Base-by-base conservation (phyloP, 2,888 invertebrate genomes). In the Drosophila paramelanica region DNA sequence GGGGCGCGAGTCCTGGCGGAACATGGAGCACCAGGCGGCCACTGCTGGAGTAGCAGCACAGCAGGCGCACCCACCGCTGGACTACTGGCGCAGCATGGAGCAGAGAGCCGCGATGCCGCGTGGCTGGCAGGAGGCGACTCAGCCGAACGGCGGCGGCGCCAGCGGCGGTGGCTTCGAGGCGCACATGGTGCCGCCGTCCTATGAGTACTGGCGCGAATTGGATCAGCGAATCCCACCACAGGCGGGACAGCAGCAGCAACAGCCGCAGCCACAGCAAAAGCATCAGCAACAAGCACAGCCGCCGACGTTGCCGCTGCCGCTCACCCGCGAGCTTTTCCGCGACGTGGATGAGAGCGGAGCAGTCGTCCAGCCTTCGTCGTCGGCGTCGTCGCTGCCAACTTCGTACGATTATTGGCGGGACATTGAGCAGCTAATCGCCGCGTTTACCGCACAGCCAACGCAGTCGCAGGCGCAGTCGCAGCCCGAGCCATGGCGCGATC, bases 381-480 rank as follows among this genome's bases (percentile, higher is more conserved):
- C 6, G 11, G 4, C 1, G 11, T 5, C 45, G 8, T 5, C 25
- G 36, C 13, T 13, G 6, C 45, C 55, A 0, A 11, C 36, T 1
- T 45, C 55, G 5, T 45, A 45, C 36, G 55, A 55, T 6, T 55
- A 45, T 8, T 45, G 55, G 45, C 23, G 10, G 8, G 55, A 55
- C 36, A 55, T 55, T 17, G 55, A 45, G 11, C 45, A 55, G 6
- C 2, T 45, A 17, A 55, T 55, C 8, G 36, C 45, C 4, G 25
- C 45, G 1, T 55, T 14, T 13, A 25, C 17, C 5, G 13, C 13
- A 5, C 36, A 55, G 3, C 10, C 33, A 7, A 2, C 10, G 13
- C 45, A 36, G 43, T 0, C 42, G 1, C 36, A 36, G 17, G 5
- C 39, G n/a, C 39, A 7, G 3, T 3, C n/a, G 39, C 4, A 14